Evolutionary conservation across 2,113 vertebrate genomes (phyloP), one percentile per base, ranked within the genome.

Genomic region (Tragelaphus strepsiceros): DNA sequence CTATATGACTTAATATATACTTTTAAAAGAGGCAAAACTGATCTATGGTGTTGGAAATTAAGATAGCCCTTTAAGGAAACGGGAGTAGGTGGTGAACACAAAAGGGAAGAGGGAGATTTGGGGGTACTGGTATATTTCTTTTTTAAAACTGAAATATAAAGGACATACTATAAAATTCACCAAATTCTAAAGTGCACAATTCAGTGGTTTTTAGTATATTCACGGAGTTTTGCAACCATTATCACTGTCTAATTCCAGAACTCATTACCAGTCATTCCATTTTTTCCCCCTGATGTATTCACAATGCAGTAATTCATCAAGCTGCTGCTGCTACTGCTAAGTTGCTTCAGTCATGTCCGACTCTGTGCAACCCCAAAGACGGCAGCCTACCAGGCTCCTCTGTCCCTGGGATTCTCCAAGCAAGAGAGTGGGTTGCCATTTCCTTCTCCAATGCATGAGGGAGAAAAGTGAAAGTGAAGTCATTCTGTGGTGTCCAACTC

Each of bases 221-320:
- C 83, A 61, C 1, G 15, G 35, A n/a, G 30, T 49, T 74, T 56
- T 94, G 12, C 35, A 39, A 77, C 49, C 21, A 85, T 67, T 35
- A 67, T 22, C 35, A 89, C 24, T 16, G 26, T 30, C 30, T n/a
- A 80, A 80, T 80, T 49, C 26, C 77, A 80, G 43, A 88, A 84
- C 11, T 19, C 35, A 22, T 77, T 53, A 91, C 61, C 26, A 83
- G 51, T 84, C 78, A 51, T 85, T 89, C 15, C 28, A 59, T 53
- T 49, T 61, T 35, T 22, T 46, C 80, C 86, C 88, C 51, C 54
- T 67, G 32, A 17, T 86, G 4, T 93, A 88, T 54, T 80, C 46
- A 84, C 28, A 90, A 86, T 80, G 64, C 11, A 92, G 16, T 90
- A 80, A 85, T 85, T 94, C n/a, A 92, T 59, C 67, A 94, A 96